These are phyloP conservation scores for Myotis vivesi DNA, from an alignment of 2,797 vertebrate genomes.

Conservation along the genomic window DNA sequence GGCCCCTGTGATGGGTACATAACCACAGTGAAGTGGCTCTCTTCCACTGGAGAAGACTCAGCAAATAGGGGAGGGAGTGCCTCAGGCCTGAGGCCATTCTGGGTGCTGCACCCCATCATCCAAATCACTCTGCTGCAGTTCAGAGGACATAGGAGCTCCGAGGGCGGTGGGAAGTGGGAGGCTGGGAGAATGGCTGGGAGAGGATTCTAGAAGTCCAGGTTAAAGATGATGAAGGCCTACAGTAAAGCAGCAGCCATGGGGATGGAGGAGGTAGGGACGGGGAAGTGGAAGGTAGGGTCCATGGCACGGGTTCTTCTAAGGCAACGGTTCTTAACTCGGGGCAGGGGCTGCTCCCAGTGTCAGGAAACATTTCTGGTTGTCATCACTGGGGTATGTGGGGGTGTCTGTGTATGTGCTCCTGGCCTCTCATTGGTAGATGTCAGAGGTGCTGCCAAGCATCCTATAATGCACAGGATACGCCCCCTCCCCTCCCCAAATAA, in stretches of 20 bases:
- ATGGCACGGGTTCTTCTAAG: background rate
- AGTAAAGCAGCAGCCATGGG: too few species aligned
- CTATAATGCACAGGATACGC: background rate
- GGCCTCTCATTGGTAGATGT: background rate
- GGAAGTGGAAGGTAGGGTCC: background rate
- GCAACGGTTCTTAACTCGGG: background rate
- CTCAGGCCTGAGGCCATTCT: background rate
- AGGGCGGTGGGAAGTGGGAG: background rate
- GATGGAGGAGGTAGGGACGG: background rate
- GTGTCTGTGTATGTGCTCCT: background rate
- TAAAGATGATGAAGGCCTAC: background rate
- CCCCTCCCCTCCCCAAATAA: too few species aligned
- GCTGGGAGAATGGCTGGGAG: background rate
- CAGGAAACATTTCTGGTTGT: background rate
- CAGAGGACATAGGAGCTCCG: background rate
- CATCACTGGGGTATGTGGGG: background rate
- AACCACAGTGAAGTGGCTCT: background rate
- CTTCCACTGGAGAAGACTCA: background rate
- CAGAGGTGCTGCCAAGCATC: background rate
- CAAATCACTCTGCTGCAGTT: rapidly evolving
- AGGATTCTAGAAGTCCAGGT: background rate
- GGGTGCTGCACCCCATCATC: background rate
- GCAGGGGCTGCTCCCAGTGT: background rate
- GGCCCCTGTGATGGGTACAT: background rate
- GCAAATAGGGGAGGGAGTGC: too few species aligned